Evolutionary conservation across 2,888 invertebrate genomes (phyloP), one percentile per base, ranked within the genome.

Genomic region (Tigriopus californicus): DNA sequence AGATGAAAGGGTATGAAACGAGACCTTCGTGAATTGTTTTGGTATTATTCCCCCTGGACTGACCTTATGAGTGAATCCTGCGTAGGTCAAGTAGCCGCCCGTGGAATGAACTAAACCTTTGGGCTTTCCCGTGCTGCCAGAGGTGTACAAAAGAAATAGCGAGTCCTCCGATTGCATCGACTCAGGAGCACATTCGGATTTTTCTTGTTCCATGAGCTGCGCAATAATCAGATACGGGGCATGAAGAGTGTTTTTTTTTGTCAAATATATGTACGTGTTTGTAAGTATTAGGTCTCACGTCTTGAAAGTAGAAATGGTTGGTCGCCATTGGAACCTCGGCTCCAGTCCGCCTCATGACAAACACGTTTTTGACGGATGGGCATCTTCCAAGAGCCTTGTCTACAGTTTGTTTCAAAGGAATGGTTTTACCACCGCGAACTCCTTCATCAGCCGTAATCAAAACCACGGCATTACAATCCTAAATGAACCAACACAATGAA

Each of bases 81-180:
- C 62, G 55, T 66, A 65, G 22, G 65, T 62, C 41, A 66, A 63
- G 60, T 67, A 66, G 24, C 66, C 65, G 6, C 64, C 65, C n/a
- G 64, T 63, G 25, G 65, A 61, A 58, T 64, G 64, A 18, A 65
- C 64, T 25, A 64, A 54, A 10, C 64, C 76, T 65, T 76, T 76
- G 2, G 75, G 75, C 63, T 72, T 70, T 1, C 75, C 76, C 1
- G 76, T 76, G 61, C 73, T 73, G 40, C 76, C 75, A 2, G 74
- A 74, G 1, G 76, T 76, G 66, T 76, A 76, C 58, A 76, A 66
- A 67, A 75, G 70, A 64, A 75, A 76, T 52, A 75, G 66, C 2
- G 68, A 68, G 65, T 76, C 74, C 62, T 75, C 73, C 62, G 73
- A 72, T 61, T 71, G 70, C 68, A 75, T 67, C 25, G 65, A 65